These are phyloP conservation scores for Listrodromus nycthemerus DNA, from an alignment of 2,888 invertebrate species.

Conservation along the genomic window DNA sequence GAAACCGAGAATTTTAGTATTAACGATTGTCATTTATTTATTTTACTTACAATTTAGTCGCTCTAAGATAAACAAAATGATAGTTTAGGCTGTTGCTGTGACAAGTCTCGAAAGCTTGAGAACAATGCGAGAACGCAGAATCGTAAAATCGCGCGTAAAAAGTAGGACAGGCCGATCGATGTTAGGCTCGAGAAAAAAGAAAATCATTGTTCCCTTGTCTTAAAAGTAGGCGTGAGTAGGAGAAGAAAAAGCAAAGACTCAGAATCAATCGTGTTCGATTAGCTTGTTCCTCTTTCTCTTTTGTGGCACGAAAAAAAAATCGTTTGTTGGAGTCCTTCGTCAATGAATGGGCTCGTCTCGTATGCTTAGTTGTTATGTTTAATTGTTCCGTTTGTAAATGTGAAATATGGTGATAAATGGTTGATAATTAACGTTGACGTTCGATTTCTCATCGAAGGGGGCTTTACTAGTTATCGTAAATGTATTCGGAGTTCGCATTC, in stretches of 20 bases:
- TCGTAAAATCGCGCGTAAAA: slow-evolving; percentile 17
- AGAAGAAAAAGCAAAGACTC: not conserved
- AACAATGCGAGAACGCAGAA: slow-evolving; percentile 1
- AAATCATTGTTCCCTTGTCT: slow-evolving; percentile 46
- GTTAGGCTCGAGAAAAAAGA: slow-evolving; percentile 31
- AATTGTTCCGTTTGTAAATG: slow-evolving; percentile 19
- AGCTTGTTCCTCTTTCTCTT: not conserved
- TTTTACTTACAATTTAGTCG: slow-evolving; percentile 42
- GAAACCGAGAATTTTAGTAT: slow-evolving; percentile 42
- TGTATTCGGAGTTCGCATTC: slow-evolving; percentile 54
- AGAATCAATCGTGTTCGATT: not conserved
- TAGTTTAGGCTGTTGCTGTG: slow-evolving; percentile 49
- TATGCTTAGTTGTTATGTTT: slow-evolving; percentile 19
- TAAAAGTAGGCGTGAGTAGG: slow-evolving; percentile 28
- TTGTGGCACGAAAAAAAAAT: slow-evolving; percentile 11
- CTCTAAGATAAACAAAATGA: slow-evolving; percentile 23
- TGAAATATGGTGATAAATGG: slow-evolving; percentile 59
- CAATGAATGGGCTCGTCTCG: not conserved
- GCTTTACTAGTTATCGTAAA: slow-evolving; percentile 59
- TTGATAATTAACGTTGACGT: slow-evolving; percentile 68
- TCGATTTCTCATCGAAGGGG: slow-evolving; percentile 58
- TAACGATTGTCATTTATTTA: slow-evolving; percentile 60
- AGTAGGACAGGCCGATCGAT: slow-evolving; percentile 10
- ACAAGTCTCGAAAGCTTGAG: slow-evolving; percentile 36
- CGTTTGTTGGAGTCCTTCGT: not conserved